Base-by-base conservation (phyloP, 2,113 vertebrate species). In the Chaenogobius annularis region DNA sequence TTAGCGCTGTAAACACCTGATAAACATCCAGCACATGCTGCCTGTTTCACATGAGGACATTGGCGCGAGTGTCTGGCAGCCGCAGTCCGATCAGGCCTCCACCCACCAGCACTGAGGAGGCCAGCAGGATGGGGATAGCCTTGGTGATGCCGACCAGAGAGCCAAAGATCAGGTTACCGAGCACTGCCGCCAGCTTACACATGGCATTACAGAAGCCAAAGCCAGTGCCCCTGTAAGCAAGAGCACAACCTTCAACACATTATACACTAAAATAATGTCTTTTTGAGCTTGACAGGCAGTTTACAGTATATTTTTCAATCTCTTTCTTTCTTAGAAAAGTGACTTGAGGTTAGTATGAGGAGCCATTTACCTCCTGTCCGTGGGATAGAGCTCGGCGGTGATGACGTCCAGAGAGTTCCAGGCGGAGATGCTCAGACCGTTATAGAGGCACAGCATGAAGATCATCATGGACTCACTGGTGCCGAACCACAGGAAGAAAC, bases 391-490 rank as follows among this genome's bases (percentile, higher is more conserved):
- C 80, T 99, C 98, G 66, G 97, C 96, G 0, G 98, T 99, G 83
- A 99, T 94, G 71, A 99, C 97, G 63, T 99, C 98, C 10, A 99
- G 92, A 5, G 98, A 99, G 85, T 99, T 99, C 98, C 98, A 99
- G 0, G 98, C 98, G 5, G 98, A 99, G 84, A 99, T 99, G 75
- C 97, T 99, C 85, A 99, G 92, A 23, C 98, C 98, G 0, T 99
- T 99, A 85, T 99, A 99, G 54, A 99, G 93, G 84, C 98, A 99
- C 72, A 99, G 86, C 97, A 99, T 98, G 54, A 97, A 98, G 72
- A 99, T 98, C 98, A 99, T 98, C 96, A 98, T 98, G 73, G 98
- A 96, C 87, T 98, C 96, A 11, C 96, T 99, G 84, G 95, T 99
- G 86, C 98, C 97, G 63, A 98, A 99, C 96, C 97, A 99, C 67